A percentile compares a stretch with the other conserved stretches of the same genome.
These are phyloP conservation scores for Sebastes kiyomatsui DNA, from an alignment of 2,797 vertebrate genomes.

Conservation along the genomic window DNA sequence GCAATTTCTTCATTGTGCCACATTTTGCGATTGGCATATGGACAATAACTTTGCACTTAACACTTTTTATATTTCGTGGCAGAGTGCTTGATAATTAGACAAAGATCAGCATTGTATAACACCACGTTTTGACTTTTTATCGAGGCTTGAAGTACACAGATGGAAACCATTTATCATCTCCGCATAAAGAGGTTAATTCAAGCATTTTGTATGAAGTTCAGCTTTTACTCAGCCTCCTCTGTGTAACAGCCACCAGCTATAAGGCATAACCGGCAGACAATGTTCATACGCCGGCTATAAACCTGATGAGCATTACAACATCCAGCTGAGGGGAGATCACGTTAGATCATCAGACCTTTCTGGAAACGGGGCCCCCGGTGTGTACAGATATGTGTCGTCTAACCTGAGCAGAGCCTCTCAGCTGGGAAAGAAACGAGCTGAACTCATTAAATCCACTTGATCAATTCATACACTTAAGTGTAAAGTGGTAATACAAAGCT, in stretches of 20 bases:
- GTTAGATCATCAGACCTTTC: background rate
- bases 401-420: conserved; percentile 11
- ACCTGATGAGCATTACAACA: background rate
- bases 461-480: conserved; percentile 37
- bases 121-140: background rate
- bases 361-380: background rate
- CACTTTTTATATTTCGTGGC: background rate
- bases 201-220: background rate
- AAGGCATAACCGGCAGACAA: background rate
- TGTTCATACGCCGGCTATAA: background rate
- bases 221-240: background rate
- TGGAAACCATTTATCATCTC: background rate
- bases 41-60: background rate
- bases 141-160: background rate
- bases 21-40: background rate
- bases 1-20: background rate
- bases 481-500: conserved; percentile 50
- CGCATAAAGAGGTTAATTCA: background rate
- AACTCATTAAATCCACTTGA: conserved; percentile 47
- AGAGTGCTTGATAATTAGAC: background rate
- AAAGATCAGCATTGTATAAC: background rate
- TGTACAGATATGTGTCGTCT: background rate
- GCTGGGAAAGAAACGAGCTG: conserved; percentile 6
- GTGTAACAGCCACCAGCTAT: background rate
- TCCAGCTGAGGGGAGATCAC: background rate